Evolutionary conservation across 2,113 vertebrate species (phyloP), one percentile per base, ranked within the genome.

Genomic region (Kobus ellipsiprymnus): DNA sequence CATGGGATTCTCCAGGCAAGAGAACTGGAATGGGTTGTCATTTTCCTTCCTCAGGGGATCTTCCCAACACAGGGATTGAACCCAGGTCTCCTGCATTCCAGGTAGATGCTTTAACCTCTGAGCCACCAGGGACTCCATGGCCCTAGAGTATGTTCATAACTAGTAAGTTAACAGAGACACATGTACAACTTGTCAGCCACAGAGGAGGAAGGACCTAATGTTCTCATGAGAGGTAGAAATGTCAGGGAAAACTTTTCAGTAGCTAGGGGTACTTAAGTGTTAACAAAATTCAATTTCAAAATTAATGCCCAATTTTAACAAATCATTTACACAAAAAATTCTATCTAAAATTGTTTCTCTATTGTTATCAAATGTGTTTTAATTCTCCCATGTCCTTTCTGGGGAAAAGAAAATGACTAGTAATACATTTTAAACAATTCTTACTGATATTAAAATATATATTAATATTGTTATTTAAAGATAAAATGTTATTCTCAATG

Each of bases 401-500:
- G 7, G 33, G 19, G 29, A 40, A 52, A 48, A 94, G 10, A 87
- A 57, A 46, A 36, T 82, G 16, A 13, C 30, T 77, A 44, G 21
- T 74, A 46, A 74, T 44, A 25, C 55, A 55, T 82, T 95, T 87
- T 85, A 87, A n/a, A 17, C 6, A 95, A 62, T n/a, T 92, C 10
- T 30, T 57, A 48, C 27, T 59, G 29, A 95, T 2, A 71, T 64
- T 95, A 64, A 87, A 71, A n/a, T 62, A 30, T 13, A 16, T 27
- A 4, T 23, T 80, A 57, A 86, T 80, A 89, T 93, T 74, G 14
- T 55, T 92, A 93, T 48, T 46, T 87, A 62, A 94, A 88, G 52
- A 14, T 36, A 33, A 11, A 62, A n/a, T 67, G 11, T n/a, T 90
- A 77, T 40, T 77, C 33, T 93, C 27, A 94, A 1, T 57, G 33